These are phyloP conservation scores for Muscicapa striata DNA, from an alignment of 2,797 vertebrate species.

Conservation along the genomic window DNA sequence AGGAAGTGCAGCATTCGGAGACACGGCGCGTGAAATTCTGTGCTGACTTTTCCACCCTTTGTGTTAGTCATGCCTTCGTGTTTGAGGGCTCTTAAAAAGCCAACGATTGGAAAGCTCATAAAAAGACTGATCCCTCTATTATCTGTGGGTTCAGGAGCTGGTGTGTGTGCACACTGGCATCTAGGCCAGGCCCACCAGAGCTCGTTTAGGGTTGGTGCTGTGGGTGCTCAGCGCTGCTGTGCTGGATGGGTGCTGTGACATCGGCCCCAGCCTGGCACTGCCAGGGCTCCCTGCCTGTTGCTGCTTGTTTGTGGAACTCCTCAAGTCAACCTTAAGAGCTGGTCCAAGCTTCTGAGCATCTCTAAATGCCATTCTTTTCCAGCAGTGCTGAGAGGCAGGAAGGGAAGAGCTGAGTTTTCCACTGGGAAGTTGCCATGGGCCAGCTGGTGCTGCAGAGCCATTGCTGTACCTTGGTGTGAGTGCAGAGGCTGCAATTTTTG, in stretches of 20 bases:
- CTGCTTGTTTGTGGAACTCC: background rate
- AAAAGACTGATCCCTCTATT: background rate
- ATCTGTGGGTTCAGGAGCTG: background rate
- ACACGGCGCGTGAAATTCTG: constrained; percentile 25
- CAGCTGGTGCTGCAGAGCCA: background rate
- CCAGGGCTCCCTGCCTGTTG: fast-evolving
- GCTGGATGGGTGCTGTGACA: background rate
- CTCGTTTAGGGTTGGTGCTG: background rate
- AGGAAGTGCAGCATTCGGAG: constrained; percentile 4
- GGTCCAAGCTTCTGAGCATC: background rate
- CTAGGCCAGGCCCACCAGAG: background rate
- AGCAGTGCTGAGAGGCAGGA: background rate
- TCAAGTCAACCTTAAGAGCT: background rate
- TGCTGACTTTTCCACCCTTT: constrained; percentile 14
- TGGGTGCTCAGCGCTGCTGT: background rate
- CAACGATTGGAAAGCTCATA: background rate
- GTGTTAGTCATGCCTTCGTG: background rate
- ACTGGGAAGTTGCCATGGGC: background rate
- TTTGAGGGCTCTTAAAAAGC: background rate
- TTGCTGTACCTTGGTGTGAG: background rate
- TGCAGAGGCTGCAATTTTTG: background rate
- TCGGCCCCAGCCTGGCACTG: background rate
- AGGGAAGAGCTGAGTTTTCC: background rate
- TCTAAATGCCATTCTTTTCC: background rate
- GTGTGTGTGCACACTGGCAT: background rate